These are phyloP conservation scores for Fissipunctia ypsillon DNA, from an alignment of 2,888 invertebrate genomes.

Conservation along the genomic window DNA sequence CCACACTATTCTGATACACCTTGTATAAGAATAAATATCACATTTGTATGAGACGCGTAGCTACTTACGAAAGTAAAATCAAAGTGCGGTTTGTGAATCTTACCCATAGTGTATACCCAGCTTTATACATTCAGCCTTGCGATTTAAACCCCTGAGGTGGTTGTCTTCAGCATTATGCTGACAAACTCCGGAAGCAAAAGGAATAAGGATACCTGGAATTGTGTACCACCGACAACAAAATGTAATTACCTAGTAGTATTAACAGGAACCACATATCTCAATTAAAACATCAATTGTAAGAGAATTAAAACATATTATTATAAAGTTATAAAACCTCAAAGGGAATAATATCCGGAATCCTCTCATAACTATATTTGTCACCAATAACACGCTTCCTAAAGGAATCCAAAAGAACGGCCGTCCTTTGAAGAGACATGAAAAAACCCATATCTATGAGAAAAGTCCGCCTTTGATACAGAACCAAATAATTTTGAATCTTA, in stretches of 20 bases:
- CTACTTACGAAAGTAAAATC: not conserved
- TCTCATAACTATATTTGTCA: slow-evolving; percentile 64
- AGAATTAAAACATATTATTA: slow-evolving; percentile 25
- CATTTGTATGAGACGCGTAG: too few species aligned
- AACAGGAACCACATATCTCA: slow-evolving; percentile 9
- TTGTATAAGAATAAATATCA: too few species aligned
- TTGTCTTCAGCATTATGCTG: not conserved
- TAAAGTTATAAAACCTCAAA: slow-evolving; percentile 35
- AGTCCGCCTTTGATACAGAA: slow-evolving; percentile 44
- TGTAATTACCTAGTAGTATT: not conserved
- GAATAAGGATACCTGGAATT: not conserved
- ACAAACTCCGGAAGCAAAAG: not conserved
- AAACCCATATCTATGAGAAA: slow-evolving; percentile 57
- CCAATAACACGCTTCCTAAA: slow-evolving; percentile 56
- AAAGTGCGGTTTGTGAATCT: not conserved
- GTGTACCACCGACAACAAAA: not conserved
- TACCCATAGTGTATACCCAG: not conserved
- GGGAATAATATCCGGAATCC: slow-evolving; percentile 47
- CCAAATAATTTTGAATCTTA: slow-evolving; percentile 31
- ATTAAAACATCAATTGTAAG: slow-evolving; percentile 24
- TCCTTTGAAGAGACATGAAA: slow-evolving; percentile 60
- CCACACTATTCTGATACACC: too few species aligned
- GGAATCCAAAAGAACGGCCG: slow-evolving; percentile 40
- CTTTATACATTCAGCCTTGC: not conserved
- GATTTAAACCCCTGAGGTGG: not conserved